Evolutionary conservation across 2,797 vertebrate genomes (phyloP), one percentile per base, ranked within the genome.

Genomic region (Myoxocephalus aenaeus): DNA sequence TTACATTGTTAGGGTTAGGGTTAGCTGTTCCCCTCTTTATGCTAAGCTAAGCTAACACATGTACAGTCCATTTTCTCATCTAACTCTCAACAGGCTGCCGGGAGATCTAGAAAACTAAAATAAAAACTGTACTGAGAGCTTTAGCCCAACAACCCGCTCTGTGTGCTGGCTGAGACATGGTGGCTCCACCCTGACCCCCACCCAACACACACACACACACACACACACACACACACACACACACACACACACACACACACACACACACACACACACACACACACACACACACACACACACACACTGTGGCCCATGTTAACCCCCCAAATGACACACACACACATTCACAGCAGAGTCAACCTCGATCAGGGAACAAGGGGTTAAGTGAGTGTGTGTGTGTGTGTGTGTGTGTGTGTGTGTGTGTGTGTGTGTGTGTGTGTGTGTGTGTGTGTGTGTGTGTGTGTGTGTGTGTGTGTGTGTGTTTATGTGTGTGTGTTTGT

Each of bases 171-270:
- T 85, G 80, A 92, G 90, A 93, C 90, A 73, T 15, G 36, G 62
- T 27, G 90, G 83, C 92, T 93, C 92, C 91, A 92, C 91, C 90
- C 87, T 77, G 83, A 83, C 80, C 83, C 5, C 50, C 81, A 75
- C 65, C 48, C 62, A 53, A 2, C 18, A 64, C 40, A 64, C 72
- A 73, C 51, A 38, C 38, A 38, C 36, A 65, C 65, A 64, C 32
- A 70, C 34, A 69, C 42, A 64, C 70, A 68, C 65, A 34, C 59
- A 69, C 69, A 80, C 57, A 57, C 50, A 56, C 56, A 51, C 44
- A 46, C 18, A 9, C 48, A 20, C 44, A 18, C 44, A 46, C 44
- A 46, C 46, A 20, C 46, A 50, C 18, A 50, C 46, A 50, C 50
- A 20, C 48, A 20, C 48, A 20, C 48, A 20, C 48, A 50, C 44